phyloP scores from a whole-genome alignment of 2,797 vertebrate genomes.

The Pseudomugil gertrudae region DNA sequence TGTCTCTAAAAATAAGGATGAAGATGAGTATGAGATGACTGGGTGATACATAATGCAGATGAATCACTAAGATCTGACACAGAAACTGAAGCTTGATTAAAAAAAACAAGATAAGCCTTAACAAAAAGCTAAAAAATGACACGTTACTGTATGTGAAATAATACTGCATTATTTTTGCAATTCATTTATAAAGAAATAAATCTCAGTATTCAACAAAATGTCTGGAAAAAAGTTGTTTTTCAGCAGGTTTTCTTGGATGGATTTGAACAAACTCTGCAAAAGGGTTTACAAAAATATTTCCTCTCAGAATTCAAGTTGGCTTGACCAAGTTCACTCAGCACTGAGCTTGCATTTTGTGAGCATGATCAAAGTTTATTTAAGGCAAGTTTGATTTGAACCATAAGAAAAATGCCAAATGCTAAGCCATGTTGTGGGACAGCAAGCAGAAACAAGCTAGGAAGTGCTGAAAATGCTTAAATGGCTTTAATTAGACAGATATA shows the following conservation, averaged over 20 bases:
- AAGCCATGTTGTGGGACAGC: constrained; percentile 35
- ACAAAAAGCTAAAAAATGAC: neutral
- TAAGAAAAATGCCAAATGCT: constrained; percentile 29
- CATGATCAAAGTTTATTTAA: constrained; percentile 43
- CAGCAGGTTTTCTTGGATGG: neutral
- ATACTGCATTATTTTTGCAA: neutral
- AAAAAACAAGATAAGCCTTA: neutral
- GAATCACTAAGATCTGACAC: constrained; percentile 24
- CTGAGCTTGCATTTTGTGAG: constrained; percentile 21
- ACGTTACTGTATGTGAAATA: neutral
- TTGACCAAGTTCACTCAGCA: constrained; percentile 12
- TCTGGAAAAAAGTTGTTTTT: neutral
- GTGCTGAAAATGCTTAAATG: constrained; percentile 54
- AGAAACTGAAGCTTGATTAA: neutral
- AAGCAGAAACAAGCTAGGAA: constrained; percentile 32
- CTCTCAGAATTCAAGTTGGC: constrained; percentile 17
- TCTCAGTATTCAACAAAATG: neutral
- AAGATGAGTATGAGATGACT: constrained; percentile 39
- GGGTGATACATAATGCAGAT: constrained; percentile 36
- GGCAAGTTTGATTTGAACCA: constrained; percentile 47
- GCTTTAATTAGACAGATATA: constrained; percentile 71
- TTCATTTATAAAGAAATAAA: neutral
- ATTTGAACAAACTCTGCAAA: constrained; percentile 14
- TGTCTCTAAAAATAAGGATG: constrained; percentile 32
- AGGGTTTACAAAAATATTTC: constrained; percentile 19